Base-by-base conservation (phyloP, 2,113 vertebrate genomes). In the Solea senegalensis region DNA sequence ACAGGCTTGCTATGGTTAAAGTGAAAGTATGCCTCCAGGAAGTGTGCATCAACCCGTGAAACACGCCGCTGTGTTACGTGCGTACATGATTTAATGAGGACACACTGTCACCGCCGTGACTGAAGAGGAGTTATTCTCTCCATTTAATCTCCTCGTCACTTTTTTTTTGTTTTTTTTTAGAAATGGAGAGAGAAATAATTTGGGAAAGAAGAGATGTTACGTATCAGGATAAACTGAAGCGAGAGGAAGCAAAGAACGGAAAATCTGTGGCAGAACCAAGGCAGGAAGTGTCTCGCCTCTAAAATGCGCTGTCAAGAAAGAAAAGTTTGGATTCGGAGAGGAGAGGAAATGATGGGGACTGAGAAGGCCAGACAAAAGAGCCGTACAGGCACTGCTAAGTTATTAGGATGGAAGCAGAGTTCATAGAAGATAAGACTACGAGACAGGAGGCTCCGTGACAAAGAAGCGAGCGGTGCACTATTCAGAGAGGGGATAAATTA, bases 401-500 rank as follows among this genome's bases (percentile, higher is more conserved):
- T 28, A 55, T 60, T 49, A 41, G n/a, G 34, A 3, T 49, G 53
- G 5, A 2, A 74, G 48, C 48, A 1, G 45, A 74, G 50, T 65
- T 72, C 69, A 58, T 13, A 70, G 16, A 9, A 63, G 74, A 78
- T 62, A 65, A 51, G 14, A 11, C 51, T 14, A 65, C 15, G 39
- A 69, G 60, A 78, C 53, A 71, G 76, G 40, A 62, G 21, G 14
- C 54, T 74, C 28, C 27, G 26, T 56, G 54, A 65, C 50, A 40
- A 44, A 70, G 51, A 54, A 13, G 48, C 55, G 55, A 77, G 51
- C 67, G 39, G 71, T 52, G 60, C 53, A 62, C 34, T 44, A 44
- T 82, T 76, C 57, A 78, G 34, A 67, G n/a, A 60, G 49, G 21
- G 45, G 27, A 78, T 69, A 66, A 67, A 80, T 58, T 43, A 66